These are phyloP conservation scores for Cataglyphis hispanica DNA, from an alignment of 1,140 invertebrate genomes.

Conservation along the genomic window DNA sequence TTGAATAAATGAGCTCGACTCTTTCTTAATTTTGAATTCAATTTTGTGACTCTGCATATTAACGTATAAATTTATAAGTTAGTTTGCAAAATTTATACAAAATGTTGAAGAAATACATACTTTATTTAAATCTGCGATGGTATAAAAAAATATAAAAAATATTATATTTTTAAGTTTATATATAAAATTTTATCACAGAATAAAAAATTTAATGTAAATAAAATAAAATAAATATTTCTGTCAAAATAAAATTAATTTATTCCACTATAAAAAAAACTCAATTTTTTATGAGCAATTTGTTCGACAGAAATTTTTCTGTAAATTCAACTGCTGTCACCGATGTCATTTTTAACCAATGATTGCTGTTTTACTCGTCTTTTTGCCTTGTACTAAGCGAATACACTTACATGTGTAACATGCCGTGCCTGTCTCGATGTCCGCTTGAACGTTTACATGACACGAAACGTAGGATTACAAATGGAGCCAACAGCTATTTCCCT, in stretches of 20 bases:
- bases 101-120: background rate
- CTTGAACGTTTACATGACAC: conserved; percentile 74
- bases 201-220: background rate
- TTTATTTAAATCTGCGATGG: background rate
- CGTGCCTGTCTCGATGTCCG: conserved; percentile 72
- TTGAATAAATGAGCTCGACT: no score
- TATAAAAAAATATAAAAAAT: background rate
- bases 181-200: background rate
- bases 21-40: no score
- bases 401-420: conserved; percentile 71
- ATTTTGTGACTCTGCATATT: no score
- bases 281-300: background rate
- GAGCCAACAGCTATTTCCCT: conserved; percentile 62
- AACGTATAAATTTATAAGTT: background rate
- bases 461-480: conserved; percentile 72
- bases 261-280: no score
- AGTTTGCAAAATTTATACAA: background rate
- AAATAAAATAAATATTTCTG: background rate
- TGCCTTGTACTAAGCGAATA: conserved; percentile 32
- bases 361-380: conserved; percentile 50
- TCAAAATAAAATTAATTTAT: background rate
- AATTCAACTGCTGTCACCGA: background rate
- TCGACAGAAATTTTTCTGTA: background rate
- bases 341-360: conserved; percentile 18
- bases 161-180: background rate